phyloP scores from a whole-genome alignment of 2,113 vertebrate species.

The rat (Rattus norvegicus) region DNA sequence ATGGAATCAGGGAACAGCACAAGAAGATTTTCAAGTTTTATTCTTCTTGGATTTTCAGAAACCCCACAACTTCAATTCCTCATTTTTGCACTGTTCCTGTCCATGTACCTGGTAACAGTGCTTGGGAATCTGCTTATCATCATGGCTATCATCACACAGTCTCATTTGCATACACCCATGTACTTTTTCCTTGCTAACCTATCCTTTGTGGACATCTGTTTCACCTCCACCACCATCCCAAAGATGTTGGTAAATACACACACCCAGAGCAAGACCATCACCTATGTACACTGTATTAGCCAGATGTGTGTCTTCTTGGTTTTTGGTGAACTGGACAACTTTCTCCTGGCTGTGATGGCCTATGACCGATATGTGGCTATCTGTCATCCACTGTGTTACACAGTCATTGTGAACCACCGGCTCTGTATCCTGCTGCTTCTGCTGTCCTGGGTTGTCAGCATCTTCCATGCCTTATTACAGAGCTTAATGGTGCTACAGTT shows the following conservation, averaged over 20 bases:
- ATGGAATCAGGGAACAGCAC: background rate
- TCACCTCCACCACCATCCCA: slow-evolving; percentile 19
- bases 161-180: background rate
- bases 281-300: background rate
- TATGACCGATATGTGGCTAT: slow-evolving; percentile 67
- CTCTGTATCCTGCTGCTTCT: background rate
- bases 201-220: slow-evolving; percentile 22
- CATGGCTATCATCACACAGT: background rate
- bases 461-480: slow-evolving; percentile 49
- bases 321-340: background rate
- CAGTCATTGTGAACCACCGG: background rate
- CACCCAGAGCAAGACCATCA: background rate
- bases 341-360: slow-evolving; percentile 10
- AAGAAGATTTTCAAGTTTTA: background rate
- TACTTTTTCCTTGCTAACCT: background rate
- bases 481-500: background rate
- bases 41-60: slow-evolving; percentile 38
- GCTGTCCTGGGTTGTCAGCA: background rate
- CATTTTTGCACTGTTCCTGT: slow-evolving; percentile 4
- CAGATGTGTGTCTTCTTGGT: background rate
- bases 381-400: slow-evolving; percentile 37
- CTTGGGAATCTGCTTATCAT: slow-evolving; percentile 22
- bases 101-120: slow-evolving; percentile 14
- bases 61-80: background rate
- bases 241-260: slow-evolving; percentile 48